Conservation (phyloP, 2,113 vertebrate species). For the Ptilonorhynchus violaceus region DNA sequence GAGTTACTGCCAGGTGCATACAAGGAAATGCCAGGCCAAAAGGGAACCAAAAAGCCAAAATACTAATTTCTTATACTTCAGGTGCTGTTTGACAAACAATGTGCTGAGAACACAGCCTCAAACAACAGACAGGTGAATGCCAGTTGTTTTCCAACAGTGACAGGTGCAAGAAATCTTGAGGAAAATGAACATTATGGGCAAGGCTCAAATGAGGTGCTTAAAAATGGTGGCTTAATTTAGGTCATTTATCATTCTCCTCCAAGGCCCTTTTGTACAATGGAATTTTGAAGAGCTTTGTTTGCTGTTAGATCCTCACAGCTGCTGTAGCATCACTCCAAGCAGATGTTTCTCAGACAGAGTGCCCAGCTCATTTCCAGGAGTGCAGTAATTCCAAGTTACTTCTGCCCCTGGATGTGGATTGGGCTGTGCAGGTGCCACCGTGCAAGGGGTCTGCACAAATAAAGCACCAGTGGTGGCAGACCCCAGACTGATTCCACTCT, state of each 20-base stretch:
- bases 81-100: slow-evolving; percentile 8
- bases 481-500: neutral
- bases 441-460: neutral
- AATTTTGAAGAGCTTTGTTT: slow-evolving; percentile 72
- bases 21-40: neutral
- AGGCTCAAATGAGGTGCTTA: slow-evolving; percentile 74
- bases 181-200: slow-evolving; percentile 62
- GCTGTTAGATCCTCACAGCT: slow-evolving; percentile 77
- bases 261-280: slow-evolving; percentile 73
- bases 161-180: slow-evolving; percentile 72
- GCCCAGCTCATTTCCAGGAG: slow-evolving; percentile 54
- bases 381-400: slow-evolving; percentile 4
- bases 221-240: slow-evolving; percentile 75
- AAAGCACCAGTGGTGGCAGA: slow-evolving; percentile 24
- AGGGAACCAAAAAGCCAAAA: neutral
- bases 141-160: slow-evolving; percentile 56
- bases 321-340: slow-evolving; percentile 71
- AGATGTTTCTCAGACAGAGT: slow-evolving; percentile 72
- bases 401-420: slow-evolving; percentile 22
- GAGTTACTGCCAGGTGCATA: neutral
- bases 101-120: slow-evolving; percentile 21
- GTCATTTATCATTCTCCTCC: slow-evolving; percentile 78
- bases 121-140: slow-evolving; percentile 20
- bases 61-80: neutral
- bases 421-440: slow-evolving; percentile 44